Evolutionary conservation across 2,113 vertebrate species (phyloP).

Genomic region (Saguinus midas): DNA sequence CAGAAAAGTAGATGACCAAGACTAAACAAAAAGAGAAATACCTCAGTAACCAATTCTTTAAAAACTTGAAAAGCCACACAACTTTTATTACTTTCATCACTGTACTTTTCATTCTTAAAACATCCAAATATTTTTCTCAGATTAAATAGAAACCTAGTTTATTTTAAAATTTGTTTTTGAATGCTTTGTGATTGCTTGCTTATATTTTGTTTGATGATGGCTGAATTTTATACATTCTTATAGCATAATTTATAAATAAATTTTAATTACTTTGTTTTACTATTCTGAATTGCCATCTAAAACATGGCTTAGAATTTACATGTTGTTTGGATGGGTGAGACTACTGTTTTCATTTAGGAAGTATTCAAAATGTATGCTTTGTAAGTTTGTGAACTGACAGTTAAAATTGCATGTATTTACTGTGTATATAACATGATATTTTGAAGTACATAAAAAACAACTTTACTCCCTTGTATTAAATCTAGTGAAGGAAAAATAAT

Average conservation of each 20-base stretch:
- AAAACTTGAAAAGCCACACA: constrained; percentile 3
- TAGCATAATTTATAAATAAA: background rate
- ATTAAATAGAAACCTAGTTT: background rate
- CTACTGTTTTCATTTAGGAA: background rate
- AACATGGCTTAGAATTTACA: background rate
- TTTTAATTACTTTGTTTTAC: background rate
- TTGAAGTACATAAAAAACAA: background rate
- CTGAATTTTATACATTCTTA: background rate
- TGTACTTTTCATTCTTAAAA: background rate
- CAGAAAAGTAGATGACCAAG: background rate
- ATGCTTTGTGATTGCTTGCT: background rate
- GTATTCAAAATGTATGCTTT: background rate
- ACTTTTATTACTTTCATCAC: background rate
- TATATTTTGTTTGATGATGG: background rate
- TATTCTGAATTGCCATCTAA: background rate
- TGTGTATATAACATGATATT: background rate
- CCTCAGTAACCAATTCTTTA: background rate
- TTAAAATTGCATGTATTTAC: background rate
- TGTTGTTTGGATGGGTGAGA: background rate
- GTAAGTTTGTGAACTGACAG: background rate
- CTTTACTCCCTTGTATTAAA: background rate
- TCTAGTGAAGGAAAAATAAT: background rate
- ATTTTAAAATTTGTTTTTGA: background rate
- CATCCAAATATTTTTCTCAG: background rate
- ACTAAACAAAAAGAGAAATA: background rate